Conservation (phyloP, 2,888 invertebrate genomes). For the Coenonympha arcania region DNA sequence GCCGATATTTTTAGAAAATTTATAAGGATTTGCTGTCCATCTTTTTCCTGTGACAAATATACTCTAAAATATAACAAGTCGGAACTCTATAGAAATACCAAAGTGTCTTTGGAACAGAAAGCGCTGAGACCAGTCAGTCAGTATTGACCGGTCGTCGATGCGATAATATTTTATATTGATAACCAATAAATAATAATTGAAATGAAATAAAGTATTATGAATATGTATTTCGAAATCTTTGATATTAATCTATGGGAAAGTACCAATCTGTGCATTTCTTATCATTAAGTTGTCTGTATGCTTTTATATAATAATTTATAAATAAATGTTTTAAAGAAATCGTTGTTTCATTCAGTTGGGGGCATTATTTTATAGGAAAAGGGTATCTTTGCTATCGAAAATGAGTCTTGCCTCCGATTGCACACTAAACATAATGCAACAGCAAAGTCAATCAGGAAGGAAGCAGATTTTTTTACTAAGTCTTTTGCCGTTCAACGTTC, state of each 20-base stretch:
- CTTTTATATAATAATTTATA: constrained; percentile 71
- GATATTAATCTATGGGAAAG: constrained; percentile 42
- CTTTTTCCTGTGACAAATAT: constrained; percentile 23
- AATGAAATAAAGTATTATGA: constrained; percentile 43
- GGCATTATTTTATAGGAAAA: not conserved
- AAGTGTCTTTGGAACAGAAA: constrained; percentile 36
- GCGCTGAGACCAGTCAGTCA: constrained; percentile 44
- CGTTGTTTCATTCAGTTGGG: constrained; percentile 10
- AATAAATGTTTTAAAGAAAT: constrained; percentile 62
- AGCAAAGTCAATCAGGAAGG: no score
- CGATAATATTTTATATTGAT: constrained; percentile 43
- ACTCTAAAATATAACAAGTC: constrained; percentile 29
- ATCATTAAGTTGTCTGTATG: constrained; percentile 67
- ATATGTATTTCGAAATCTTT: constrained; percentile 38
- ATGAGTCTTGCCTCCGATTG: no score
- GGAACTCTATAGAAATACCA: constrained; percentile 36
- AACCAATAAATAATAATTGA: no score
- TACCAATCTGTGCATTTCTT: constrained; percentile 71
- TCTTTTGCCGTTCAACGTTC: no score
- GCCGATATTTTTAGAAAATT: no score
- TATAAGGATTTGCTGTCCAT: not conserved
- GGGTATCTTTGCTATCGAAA: no score
- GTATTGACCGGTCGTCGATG: constrained; percentile 43
- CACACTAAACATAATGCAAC: no score
- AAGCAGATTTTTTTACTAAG: no score